Percentiles rank a stretch among this genome's conserved stretches.
phyloP scores from a whole-genome alignment of 2,797 vertebrate species.

The Periparus ater region DNA sequence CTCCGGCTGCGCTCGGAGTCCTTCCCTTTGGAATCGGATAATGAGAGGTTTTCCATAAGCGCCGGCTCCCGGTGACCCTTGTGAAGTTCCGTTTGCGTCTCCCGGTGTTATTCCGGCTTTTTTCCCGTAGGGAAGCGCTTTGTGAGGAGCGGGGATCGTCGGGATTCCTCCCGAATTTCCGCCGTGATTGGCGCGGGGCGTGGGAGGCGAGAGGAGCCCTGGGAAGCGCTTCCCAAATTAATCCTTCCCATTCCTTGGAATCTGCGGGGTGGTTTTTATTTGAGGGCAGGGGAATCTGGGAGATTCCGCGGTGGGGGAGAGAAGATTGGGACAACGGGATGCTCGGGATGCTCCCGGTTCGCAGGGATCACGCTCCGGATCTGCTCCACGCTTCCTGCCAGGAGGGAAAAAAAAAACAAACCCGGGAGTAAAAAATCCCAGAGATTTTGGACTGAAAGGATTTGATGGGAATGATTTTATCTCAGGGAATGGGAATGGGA shows the following conservation, averaged over 20 bases:
- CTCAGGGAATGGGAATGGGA: background rate
- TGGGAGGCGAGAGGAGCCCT: background rate
- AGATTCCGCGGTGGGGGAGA: accelerated
- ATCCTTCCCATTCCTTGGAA: background rate
- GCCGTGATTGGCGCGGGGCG: background rate
- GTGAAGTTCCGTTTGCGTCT: background rate
- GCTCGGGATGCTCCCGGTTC: background rate
- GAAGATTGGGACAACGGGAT: background rate
- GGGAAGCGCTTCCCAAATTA: background rate
- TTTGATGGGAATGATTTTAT: background rate
- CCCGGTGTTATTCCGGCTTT: accelerated
- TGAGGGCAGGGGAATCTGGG: background rate
- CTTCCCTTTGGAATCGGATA: background rate
- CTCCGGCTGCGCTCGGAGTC: accelerated
- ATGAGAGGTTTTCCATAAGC: background rate
- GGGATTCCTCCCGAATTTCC: background rate
- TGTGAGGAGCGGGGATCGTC: background rate
- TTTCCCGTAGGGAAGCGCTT: background rate
- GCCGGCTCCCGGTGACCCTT: background rate
- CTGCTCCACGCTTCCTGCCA: background rate
- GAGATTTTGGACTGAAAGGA: background rate
- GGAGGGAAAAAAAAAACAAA: background rate
- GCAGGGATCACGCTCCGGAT: background rate
- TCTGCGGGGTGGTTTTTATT: accelerated
- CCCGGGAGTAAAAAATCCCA: accelerated